phyloP scores from a whole-genome alignment of 1,140 invertebrate species.

The Cepaea nemoralis region DNA sequence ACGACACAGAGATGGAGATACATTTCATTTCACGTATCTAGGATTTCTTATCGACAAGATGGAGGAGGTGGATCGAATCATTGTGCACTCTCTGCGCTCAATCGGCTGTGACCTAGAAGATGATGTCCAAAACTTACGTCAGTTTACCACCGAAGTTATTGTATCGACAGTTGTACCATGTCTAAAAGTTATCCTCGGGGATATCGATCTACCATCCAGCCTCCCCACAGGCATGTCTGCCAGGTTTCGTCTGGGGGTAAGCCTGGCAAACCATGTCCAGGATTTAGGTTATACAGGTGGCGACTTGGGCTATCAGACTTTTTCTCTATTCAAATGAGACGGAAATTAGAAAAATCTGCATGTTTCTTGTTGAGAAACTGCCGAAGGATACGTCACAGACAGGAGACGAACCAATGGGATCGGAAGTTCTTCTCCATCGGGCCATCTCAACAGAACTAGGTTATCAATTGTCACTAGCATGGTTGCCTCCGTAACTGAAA shows the following conservation, averaged over 20 bases:
- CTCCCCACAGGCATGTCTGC: conserved; percentile 81
- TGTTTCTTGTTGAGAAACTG: conserved; percentile 91
- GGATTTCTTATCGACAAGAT: conserved; percentile 72
- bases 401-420: conserved; percentile 68
- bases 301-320: conserved; percentile 95
- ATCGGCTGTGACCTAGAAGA: conserved; percentile 85
- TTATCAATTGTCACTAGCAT: conserved; percentile 61
- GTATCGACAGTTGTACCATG: conserved; percentile 83
- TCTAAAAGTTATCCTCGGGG: conserved; percentile 79
- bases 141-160: conserved; percentile 82
- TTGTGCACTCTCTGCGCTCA: conserved; percentile 85
- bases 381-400: conserved; percentile 78
- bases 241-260: conserved; percentile 77
- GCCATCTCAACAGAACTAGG: conserved; percentile 61
- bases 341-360: conserved; percentile 86
- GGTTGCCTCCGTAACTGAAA: conserved; percentile 69
- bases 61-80: conserved; percentile 93
- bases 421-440: conserved; percentile 68
- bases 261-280: conserved; percentile 77
- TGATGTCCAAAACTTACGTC: conserved; percentile 79
- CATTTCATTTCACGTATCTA: too few species aligned
- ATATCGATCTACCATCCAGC: conserved; percentile 76
- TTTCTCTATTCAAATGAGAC: conserved; percentile 91
- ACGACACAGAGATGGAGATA: too few species aligned
- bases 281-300: conserved; percentile 85